Conservation (phyloP, 1,140 invertebrate genomes). For the Alviniconcha marisindica region DNA sequence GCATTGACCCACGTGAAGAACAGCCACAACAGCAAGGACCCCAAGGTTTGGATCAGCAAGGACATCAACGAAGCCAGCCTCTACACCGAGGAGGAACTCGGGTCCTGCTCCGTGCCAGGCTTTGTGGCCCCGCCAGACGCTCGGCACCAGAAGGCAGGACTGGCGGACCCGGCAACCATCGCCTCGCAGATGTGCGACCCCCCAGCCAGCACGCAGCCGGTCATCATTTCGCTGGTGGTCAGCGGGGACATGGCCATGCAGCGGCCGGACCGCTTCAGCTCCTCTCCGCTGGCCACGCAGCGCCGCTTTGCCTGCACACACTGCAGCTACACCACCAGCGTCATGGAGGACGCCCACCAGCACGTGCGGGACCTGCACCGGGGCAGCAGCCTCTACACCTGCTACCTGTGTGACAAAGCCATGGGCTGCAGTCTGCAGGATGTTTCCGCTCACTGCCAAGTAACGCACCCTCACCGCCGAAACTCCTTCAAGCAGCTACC, state of each 20-base stretch:
- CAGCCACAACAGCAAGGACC: conserved; percentile 51
- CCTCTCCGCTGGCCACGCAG: conserved; percentile 4
- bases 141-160: neutral
- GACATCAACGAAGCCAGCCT: conserved; percentile 51
- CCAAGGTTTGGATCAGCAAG: conserved; percentile 51
- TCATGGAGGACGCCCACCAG: conserved; percentile 55
- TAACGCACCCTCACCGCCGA: conserved; percentile 59
- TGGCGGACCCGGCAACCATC: neutral
- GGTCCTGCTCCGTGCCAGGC: neutral
- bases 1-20: conserved; percentile 55
- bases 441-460: conserved; percentile 57
- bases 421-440: conserved; percentile 56
- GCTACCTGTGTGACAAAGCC: conserved; percentile 62
- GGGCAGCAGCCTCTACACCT: conserved; percentile 59
- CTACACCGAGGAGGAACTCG: conserved; percentile 44
- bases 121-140: neutral
- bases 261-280: conserved; percentile 22
- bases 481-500: conserved; percentile 61
- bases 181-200: neutral
- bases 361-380: conserved; percentile 56
- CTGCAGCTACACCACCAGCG: conserved; percentile 58
- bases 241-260: conserved; percentile 36
- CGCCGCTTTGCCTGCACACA: conserved; percentile 61
- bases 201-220: conserved; percentile 42
- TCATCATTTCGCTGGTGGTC: conserved; percentile 58